These are phyloP conservation scores for Phocides pigmalion DNA, from an alignment of 1,140 invertebrate species.

Conservation along the genomic window DNA sequence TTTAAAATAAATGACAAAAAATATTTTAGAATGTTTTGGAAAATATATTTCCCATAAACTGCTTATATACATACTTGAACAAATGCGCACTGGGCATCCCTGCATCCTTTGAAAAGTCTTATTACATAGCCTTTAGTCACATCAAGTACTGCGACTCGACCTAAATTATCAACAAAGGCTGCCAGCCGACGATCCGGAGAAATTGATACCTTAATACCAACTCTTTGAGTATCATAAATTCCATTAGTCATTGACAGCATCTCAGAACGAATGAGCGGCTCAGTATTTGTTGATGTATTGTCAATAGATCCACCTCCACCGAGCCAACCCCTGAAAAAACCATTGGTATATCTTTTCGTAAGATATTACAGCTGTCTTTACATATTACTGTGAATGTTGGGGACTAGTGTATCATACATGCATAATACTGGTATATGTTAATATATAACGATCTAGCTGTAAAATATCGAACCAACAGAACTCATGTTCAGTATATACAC, in stretches of 20 bases:
- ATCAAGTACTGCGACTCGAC: conserved; percentile 94
- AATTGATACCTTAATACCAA: conserved; percentile 88
- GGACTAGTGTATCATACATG: no score
- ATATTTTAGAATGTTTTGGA: no score
- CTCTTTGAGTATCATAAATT: conserved; percentile 92
- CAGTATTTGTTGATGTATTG: conserved; percentile 67
- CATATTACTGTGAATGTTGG: no score
- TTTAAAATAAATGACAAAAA: no score
- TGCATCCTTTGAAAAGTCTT: conserved; percentile 96
- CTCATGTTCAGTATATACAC: no score
- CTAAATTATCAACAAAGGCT: conserved; percentile 93
- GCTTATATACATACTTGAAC: conserved; percentile 85
- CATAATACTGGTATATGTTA: no score
- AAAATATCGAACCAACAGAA: no score
- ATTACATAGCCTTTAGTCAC: conserved; percentile 90
- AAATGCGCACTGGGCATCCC: conserved; percentile 97
- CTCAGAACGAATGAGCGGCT: conserved; percentile 85
- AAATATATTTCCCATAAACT: not conserved
- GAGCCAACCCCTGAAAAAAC: conserved; percentile 84
- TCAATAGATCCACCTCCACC: conserved; percentile 81
- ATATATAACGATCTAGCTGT: no score
- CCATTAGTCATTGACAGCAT: conserved; percentile 89
- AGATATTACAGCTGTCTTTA: no score
- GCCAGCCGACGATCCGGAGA: conserved; percentile 93
- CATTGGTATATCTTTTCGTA: not conserved